Percentiles rank a stretch among this genome's conserved stretches.
Evolutionary conservation across 1,140 invertebrate species (phyloP).

Genomic region (Armadillidium nasatum): DNA sequence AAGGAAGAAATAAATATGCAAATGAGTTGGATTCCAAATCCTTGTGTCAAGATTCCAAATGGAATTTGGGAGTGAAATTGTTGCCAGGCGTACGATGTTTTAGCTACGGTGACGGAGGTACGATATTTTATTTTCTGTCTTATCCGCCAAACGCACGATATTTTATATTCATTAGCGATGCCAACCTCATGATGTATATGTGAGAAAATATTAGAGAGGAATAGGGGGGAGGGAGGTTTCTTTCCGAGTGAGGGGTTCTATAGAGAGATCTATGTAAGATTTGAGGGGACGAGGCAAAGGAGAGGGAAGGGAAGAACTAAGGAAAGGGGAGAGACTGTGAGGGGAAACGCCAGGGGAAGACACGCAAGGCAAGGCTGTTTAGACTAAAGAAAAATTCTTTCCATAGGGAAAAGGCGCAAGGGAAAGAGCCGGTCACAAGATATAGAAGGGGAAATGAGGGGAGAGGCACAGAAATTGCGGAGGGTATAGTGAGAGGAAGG

Average conservation of each 20-base stretch:
- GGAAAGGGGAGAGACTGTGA: neutral
- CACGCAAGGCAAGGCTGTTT: neutral
- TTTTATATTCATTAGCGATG: neutral
- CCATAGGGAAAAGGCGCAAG: neutral
- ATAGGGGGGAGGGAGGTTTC: neutral
- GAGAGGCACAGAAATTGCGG: neutral
- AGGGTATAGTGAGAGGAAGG: neutral
- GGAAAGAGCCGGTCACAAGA: neutral
- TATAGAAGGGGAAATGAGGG: too few relatives aligned
- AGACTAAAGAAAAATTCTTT: neutral
- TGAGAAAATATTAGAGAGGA: neutral
- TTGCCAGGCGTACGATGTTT: neutral
- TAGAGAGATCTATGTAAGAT: neutral
- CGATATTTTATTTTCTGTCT: too few relatives aligned
- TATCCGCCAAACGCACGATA: neutral
- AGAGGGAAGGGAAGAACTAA: neutral
- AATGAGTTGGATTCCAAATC: slow-evolving; percentile 8
- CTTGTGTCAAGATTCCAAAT: slow-evolving; percentile 12
- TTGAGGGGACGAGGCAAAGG: neutral
- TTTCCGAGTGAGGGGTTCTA: neutral
- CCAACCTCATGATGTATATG: too few relatives aligned
- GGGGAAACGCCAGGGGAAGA: neutral
- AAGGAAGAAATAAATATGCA: slow-evolving; percentile 9
- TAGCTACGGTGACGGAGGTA: neutral
- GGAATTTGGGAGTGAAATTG: neutral